Percentiles rank a stretch among this genome's conserved stretches.
Conservation (phyloP, 2,797 vertebrate species). For the Novumbra hubbsi region DNA sequence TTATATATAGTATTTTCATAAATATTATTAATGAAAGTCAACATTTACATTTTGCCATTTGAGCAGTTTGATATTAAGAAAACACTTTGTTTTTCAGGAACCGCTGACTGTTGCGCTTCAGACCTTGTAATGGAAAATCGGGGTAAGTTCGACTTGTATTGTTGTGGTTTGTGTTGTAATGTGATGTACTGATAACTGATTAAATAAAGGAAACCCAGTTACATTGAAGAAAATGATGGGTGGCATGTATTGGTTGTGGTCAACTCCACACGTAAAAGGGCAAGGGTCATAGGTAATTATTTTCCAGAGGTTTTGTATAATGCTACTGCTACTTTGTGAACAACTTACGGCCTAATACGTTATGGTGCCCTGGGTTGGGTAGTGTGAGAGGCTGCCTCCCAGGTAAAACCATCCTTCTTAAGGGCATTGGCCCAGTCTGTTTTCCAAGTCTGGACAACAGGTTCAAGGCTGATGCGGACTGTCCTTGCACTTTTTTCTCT, state of each 20-base stretch:
- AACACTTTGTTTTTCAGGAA: slow-evolving; percentile 63
- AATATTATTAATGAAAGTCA: slow-evolving; percentile 1
- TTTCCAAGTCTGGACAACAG: slow-evolving; percentile 73
- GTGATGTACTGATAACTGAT: background rate
- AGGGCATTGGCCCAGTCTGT: slow-evolving; percentile 59
- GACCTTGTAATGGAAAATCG: slow-evolving; percentile 83
- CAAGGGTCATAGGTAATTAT: slow-evolving; percentile 47
- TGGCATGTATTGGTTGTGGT: no score
- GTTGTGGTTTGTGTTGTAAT: slow-evolving; percentile 45
- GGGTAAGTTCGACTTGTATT: slow-evolving; percentile 70
- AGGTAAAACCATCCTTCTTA: slow-evolving; percentile 15
- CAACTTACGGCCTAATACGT: background rate
- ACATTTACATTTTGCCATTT: background rate
- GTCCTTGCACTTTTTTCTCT: slow-evolving; percentile 53
- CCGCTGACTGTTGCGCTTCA: slow-evolving; percentile 66
- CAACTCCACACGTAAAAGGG: no score
- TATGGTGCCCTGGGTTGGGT: slow-evolving; percentile 1
- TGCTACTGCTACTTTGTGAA: background rate
- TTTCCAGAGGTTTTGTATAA: background rate
- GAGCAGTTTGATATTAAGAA: background rate
- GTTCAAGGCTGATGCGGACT: slow-evolving; percentile 69
- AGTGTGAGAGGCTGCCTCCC: background rate
- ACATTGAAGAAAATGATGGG: no score
- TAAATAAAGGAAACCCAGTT: no score
- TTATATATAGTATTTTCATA: background rate